phyloP scores from a whole-genome alignment of 2,113 vertebrate species.

The Gavia stellata region DNA sequence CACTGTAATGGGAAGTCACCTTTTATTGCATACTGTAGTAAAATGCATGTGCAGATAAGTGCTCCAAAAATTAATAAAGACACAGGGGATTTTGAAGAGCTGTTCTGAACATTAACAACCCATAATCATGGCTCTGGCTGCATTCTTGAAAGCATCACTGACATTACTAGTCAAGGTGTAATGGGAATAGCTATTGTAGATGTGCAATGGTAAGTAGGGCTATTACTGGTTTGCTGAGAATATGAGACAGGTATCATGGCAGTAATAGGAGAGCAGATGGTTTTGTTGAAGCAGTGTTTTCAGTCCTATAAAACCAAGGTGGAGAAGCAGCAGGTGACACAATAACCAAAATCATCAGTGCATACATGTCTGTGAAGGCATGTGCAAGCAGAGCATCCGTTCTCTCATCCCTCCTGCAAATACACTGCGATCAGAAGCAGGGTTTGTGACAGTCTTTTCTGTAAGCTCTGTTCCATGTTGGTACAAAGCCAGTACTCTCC shows the following conservation, averaged over 20 bases:
- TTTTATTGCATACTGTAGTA: background rate
- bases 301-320: background rate
- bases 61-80: background rate
- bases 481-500: background rate
- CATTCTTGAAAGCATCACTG: background rate
- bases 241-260: background rate
- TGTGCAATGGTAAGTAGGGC: background rate
- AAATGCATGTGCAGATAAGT: background rate
- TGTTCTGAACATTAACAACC: background rate
- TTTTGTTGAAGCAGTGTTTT: background rate
- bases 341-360: background rate
- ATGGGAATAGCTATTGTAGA: background rate
- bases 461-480: background rate
- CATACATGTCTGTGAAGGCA: background rate
- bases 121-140: background rate
- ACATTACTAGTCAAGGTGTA: background rate
- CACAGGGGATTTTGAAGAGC: background rate
- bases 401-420: background rate
- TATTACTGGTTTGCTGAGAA: background rate
- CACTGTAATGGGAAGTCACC: background rate
- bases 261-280: background rate
- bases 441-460: background rate
- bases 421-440: background rate
- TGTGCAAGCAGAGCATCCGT: background rate
- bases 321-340: background rate